These are phyloP conservation scores for Oscheius sp. DNA, from an alignment of 2,888 invertebrate genomes.

Conservation along the genomic window DNA sequence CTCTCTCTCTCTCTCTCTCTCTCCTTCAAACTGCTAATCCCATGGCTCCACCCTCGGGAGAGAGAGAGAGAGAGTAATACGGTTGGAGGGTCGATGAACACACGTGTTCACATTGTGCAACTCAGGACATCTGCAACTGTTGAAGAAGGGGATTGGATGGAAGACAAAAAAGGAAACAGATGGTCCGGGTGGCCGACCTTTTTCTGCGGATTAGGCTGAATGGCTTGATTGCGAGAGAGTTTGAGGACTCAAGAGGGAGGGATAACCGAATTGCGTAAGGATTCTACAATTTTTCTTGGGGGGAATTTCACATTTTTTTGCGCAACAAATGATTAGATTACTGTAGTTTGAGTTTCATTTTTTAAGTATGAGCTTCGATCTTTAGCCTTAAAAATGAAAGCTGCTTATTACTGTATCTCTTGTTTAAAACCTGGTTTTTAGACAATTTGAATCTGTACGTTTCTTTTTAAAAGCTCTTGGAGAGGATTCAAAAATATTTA, in stretches of 20 bases:
- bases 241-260: not conserved
- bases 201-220: conserved; percentile 3
- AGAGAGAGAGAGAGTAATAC: conserved; percentile 9
- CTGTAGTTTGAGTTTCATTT: too few species aligned
- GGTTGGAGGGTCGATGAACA: conserved; percentile 6
- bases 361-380: too few species aligned
- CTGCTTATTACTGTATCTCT: too few species aligned
- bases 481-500: not conserved
- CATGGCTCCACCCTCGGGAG: not conserved
- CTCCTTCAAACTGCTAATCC: not conserved
- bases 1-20: conserved; percentile 24
- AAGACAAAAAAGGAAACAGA: conserved; percentile 21
- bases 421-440: too few species aligned
- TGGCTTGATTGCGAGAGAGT: too few species aligned
- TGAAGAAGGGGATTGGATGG: not conserved
- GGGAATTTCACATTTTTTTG: too few species aligned
- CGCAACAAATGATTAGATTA: too few species aligned
- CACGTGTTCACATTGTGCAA: not conserved
- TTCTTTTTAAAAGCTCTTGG: not conserved
- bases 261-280: too few species aligned
- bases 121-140: not conserved
- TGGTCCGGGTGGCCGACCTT: conserved; percentile 7
- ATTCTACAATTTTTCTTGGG: too few species aligned
- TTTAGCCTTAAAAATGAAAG: too few species aligned
- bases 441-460: not conserved